Evolutionary conservation across 2,113 vertebrate species (phyloP).

Genomic region (Pipa parva): DNA sequence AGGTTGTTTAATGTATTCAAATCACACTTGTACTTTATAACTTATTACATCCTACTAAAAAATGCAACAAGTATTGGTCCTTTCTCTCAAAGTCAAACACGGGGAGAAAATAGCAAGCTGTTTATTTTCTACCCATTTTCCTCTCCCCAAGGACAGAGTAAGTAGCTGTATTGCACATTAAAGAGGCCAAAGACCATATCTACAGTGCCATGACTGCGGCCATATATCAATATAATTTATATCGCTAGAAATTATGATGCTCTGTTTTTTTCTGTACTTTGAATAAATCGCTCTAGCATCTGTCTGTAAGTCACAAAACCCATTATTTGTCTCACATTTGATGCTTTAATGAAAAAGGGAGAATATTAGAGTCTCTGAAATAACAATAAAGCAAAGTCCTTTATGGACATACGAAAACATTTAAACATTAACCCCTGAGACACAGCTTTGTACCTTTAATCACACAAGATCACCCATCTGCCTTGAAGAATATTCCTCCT

Average conservation of each 20-base stretch:
- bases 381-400: slow-evolving; percentile 34
- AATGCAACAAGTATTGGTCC: no score
- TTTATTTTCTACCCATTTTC: neutral
- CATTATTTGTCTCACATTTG: slow-evolving; percentile 36
- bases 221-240: slow-evolving; percentile 35
- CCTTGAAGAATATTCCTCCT: slow-evolving; percentile 60
- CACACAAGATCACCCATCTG: slow-evolving; percentile 63
- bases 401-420: slow-evolving; percentile 52
- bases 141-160: slow-evolving; percentile 12
- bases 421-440: slow-evolving; percentile 58
- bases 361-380: slow-evolving; percentile 41
- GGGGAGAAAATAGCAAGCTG: neutral
- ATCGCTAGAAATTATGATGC: slow-evolving; percentile 28
- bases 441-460: slow-evolving; percentile 52
- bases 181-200: slow-evolving; percentile 14
- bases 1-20: no score
- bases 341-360: slow-evolving; percentile 25
- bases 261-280: slow-evolving; percentile 25
- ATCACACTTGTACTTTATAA: no score
- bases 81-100: neutral
- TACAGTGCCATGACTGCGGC: neutral
- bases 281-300: slow-evolving; percentile 27
- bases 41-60: no score
- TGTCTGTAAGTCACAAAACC: slow-evolving; percentile 41
- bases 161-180: slow-evolving; percentile 15